Conservation (phyloP, 2,888 invertebrate genomes). For the Stenodera caucasica region DNA sequence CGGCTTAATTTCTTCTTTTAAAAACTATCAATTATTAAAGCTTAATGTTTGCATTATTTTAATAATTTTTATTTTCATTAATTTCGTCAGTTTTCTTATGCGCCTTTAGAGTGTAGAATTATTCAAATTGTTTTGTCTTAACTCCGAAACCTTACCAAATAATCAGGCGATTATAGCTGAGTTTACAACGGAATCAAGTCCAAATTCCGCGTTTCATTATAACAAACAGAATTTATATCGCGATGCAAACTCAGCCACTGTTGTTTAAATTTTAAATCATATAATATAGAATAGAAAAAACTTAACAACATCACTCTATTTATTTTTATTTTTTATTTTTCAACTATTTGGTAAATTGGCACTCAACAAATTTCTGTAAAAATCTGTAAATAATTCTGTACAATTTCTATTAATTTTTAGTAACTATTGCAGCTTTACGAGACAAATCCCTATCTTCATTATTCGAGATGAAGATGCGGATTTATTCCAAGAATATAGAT, state of each 20-base stretch:
- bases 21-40: neutral
- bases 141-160: no score
- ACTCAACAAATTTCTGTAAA: slow-evolving; percentile 50
- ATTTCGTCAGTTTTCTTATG: slow-evolving; percentile 25
- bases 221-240: no score
- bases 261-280: neutral
- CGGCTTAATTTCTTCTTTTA: neutral
- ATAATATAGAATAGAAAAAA: slow-evolving; percentile 33
- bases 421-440: slow-evolving; percentile 6
- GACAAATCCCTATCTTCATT: neutral
- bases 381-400: slow-evolving; percentile 48
- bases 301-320: slow-evolving; percentile 46
- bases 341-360: slow-evolving; percentile 52
- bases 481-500: no score
- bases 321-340: slow-evolving; percentile 5
- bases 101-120: slow-evolving; percentile 16
- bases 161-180: no score
- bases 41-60: neutral
- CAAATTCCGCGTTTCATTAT: no score
- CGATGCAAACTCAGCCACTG: no score
- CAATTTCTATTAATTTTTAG: slow-evolving; percentile 29
- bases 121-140: no score
- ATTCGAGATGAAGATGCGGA: neutral
- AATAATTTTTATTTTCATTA: slow-evolving; percentile 5
- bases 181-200: no score